Evolutionary conservation across 2,113 vertebrate genomes (phyloP).

Genomic region (Peromyscus leucopus): DNA sequence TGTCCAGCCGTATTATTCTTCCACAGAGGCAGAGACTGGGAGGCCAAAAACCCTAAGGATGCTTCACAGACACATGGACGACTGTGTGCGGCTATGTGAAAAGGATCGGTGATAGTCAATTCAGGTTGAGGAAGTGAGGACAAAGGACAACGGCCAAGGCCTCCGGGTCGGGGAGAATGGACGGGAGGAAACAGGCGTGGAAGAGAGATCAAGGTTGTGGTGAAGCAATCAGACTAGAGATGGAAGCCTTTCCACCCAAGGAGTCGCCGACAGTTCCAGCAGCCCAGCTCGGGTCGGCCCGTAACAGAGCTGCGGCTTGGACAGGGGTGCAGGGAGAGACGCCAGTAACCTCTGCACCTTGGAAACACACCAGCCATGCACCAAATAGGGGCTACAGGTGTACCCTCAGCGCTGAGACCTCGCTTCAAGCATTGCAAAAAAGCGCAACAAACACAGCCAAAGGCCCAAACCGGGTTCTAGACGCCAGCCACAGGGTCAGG

Average conservation of each 20-base stretch:
- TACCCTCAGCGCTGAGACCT: not conserved
- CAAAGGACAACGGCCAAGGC: constrained; percentile 1
- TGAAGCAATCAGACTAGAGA: not conserved
- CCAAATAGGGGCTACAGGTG: not conserved
- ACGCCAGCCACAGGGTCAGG: not conserved
- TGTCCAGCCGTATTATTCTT: not conserved
- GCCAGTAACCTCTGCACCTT: not conserved
- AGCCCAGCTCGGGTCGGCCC: not conserved
- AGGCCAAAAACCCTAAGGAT: not conserved
- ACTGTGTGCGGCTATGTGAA: not conserved
- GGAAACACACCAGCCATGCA: not conserved
- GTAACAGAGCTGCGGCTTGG: not conserved
- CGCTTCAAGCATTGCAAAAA: not conserved
- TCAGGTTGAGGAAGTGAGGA: not conserved
- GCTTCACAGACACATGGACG: not conserved
- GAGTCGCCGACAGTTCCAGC: not conserved
- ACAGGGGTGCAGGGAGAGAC: not conserved
- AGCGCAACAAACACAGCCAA: not conserved
- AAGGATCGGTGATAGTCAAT: not conserved
- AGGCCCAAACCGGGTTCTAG: not conserved
- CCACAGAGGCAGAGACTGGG: too few relatives aligned
- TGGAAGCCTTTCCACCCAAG: not conserved
- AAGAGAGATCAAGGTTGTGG: not conserved
- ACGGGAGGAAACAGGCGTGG: not conserved
- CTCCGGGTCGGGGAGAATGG: not conserved